Evolutionary conservation across 2,888 invertebrate species (phyloP).

Genomic region (Nebria brevicollis): DNA sequence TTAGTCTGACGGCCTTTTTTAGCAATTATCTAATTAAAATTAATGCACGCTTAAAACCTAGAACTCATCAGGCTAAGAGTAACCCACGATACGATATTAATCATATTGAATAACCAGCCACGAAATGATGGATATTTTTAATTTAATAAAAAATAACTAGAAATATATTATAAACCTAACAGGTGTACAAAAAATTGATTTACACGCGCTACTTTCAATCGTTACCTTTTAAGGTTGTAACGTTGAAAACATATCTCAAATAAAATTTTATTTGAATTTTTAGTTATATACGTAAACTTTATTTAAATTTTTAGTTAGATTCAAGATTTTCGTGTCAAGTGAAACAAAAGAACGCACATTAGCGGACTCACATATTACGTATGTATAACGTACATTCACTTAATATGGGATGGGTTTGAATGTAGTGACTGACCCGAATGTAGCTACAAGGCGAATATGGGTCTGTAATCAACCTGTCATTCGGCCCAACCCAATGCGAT

Average conservation of each 20-base stretch:
- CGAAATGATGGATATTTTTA: slow-evolving; percentile 62
- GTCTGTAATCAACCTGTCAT: slow-evolving; percentile 63
- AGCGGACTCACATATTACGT: slow-evolving; percentile 9
- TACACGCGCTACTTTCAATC: not conserved
- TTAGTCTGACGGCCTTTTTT: slow-evolving; percentile 58
- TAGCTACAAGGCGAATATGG: slow-evolving; percentile 52
- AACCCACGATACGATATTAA: slow-evolving; percentile 57
- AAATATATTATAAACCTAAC: slow-evolving; percentile 52
- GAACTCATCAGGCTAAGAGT: slow-evolving; percentile 59
- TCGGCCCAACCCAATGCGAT: slow-evolving; percentile 63
- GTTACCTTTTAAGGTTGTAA: not conserved
- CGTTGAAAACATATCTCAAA: too few species aligned
- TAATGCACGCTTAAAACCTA: slow-evolving; percentile 62
- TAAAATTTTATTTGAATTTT: too few species aligned
- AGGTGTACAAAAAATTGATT: slow-evolving; percentile 14
- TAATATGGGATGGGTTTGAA: slow-evolving; percentile 25
- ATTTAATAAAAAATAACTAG: slow-evolving; percentile 63
- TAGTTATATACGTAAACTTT: too few species aligned
- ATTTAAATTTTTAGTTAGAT: too few species aligned
- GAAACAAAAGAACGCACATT: slow-evolving; percentile 32
- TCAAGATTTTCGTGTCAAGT: slow-evolving; percentile 16
- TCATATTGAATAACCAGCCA: slow-evolving; percentile 57
- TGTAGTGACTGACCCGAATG: slow-evolving; percentile 49
- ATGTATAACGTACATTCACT: slow-evolving; percentile 1
- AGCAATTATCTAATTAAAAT: slow-evolving; percentile 65